Evolutionary conservation across 1,140 invertebrate genomes (phyloP), one percentile per base, ranked within the genome.

Genomic region (Cotesia chilonis): DNA sequence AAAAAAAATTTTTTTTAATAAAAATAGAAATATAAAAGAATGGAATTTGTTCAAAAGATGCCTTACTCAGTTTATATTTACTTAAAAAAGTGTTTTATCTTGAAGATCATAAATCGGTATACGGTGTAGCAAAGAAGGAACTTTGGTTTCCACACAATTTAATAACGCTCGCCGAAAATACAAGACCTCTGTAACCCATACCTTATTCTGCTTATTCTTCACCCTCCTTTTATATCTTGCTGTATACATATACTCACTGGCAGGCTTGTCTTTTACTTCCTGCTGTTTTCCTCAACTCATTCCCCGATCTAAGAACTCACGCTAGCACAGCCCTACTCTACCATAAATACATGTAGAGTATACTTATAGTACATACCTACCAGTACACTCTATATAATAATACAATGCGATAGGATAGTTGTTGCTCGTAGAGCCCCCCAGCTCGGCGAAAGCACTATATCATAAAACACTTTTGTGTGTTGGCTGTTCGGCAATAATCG

Each of bases 131-230:
- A 52, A 9, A 52, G 9, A n/a, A n/a, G n/a, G n/a, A 61, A 68
- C 67, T 64, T 73, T 59, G 72, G 73, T 77, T 77, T 77, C 71
- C 74, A 59, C 74, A 36, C 71, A 75, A 77, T 77, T 77, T 77
- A 77, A 75, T 75, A 73, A 75, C 63, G 51, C 66, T 70, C 41
- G 57, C 52, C 51, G 61, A 55, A 36, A 52, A 52, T 52, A 63
- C 57, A 51, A 55, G 68, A 36, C 73, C 61, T 38, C 66, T 71
- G 47, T 52, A 9, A 52, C 52, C 54, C 52, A 14, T n/a, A 20
- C 63, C 47, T 36, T 10, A 14, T 65, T 10, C 37, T 63, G 52
- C 17, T 64, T 65, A 55, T 20, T 17, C 64, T 37, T n/a, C 28
- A 28, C 28, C 28, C 28, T 28, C 28, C 28, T 28, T 12, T 35